Base-by-base conservation (phyloP, 2,113 vertebrate species). In the Poecilia latipinna region DNA sequence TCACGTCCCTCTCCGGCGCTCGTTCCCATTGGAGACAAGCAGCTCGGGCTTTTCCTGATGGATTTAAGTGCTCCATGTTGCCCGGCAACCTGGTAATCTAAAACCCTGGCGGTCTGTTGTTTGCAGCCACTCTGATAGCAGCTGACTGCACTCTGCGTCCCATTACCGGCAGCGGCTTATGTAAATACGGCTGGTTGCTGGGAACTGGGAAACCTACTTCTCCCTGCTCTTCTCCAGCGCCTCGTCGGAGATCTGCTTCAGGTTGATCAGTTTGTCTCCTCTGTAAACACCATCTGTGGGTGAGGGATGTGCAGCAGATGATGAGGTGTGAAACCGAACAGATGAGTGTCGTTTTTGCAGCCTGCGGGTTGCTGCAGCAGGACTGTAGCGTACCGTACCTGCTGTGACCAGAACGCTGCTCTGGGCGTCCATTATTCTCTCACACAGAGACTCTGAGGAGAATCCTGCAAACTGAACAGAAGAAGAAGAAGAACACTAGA, bases 191-290 rank as follows among this genome's bases (percentile, higher is more conserved):
- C 61, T 6, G 35, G 75, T 15, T 77, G 70, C 81, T 68, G 72
- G 73, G 68, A 77, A 48, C 0, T 19, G 67, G 42, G 32, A 44
- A 70, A 76, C 89, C 29, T 85, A 95, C 95, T 90, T 94, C 78
- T 93, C 91, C 70, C 82, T 84, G 85, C 94, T 95, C 80, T 91
- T 94, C 77, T 93, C 90, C 84, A 96, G 65, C 32, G 95, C 95
- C 32, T 95, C 93, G 13, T 94, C 92, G 4, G 87, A 90, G 66
- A 95, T 95, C 89, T 94, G 91, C 75, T 96, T 96, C 85, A 96
- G 88, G 86, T 95, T 95, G 85, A 96, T 95, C 68, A 94, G 84
- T 85, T 96, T 96, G 75, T 95, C 94, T 61, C 95, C 95, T 84
- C 95, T 89, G 86, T 94, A 95, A 79, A 95, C 95, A 63, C 95